These are phyloP conservation scores for Pseudochaenichthys georgianus DNA, from an alignment of 2,797 vertebrate genomes.

Conservation along the genomic window DNA sequence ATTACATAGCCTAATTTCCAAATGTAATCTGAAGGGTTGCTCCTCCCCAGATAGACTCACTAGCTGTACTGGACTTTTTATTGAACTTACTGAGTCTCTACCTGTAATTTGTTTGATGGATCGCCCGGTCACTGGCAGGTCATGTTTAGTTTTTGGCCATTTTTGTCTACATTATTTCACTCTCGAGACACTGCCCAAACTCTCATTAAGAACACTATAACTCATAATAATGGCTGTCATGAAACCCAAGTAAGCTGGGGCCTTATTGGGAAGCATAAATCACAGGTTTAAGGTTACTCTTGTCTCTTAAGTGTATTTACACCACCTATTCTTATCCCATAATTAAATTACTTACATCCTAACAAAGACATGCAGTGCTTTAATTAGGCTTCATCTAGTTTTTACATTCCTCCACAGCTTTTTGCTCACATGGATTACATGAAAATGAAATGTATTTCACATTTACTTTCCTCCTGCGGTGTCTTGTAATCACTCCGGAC, in stretches of 20 bases:
- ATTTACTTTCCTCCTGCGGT: neutral
- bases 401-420: neutral
- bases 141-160: slow-evolving; percentile 7
- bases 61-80: neutral
- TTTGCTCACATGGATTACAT: neutral
- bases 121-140: neutral
- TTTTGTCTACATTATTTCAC: slow-evolving; percentile 26
- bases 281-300: slow-evolving; percentile 17
- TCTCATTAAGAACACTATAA: slow-evolving; percentile 52
- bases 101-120: slow-evolving; percentile 31
- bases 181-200: slow-evolving; percentile 23
- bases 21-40: neutral
- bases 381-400: neutral
- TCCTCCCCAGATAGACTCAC: neutral
- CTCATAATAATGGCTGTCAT: slow-evolving; percentile 59
- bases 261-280: slow-evolving; percentile 59
- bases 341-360: slow-evolving; percentile 26
- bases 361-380: slow-evolving; percentile 8
- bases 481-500: slow-evolving; percentile 7
- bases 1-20: neutral
- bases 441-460: neutral
- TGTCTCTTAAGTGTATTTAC: slow-evolving; percentile 17
- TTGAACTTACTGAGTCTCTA: neutral
- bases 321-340: slow-evolving; percentile 13
- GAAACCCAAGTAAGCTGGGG: slow-evolving; percentile 46